A percentile compares a stretch with the other conserved stretches of the same genome.
phyloP scores from a whole-genome alignment of 1,140 invertebrate genomes.

The Argopecten irradians region DNA sequence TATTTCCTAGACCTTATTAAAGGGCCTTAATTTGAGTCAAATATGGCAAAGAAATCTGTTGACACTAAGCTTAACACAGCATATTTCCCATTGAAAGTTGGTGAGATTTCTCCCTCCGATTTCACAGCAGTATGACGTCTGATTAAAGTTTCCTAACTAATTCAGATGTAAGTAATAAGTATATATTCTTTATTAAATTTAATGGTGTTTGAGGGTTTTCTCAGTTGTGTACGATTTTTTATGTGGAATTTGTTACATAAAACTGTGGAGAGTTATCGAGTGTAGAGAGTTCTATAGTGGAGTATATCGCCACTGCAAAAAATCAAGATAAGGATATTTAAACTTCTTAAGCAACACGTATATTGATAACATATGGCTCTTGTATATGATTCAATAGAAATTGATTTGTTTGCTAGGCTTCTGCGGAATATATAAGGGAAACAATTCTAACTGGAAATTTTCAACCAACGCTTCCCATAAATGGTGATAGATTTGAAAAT shows the following conservation, averaged over 20 bases:
- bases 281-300: background rate
- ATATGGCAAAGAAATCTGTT: too few species aligned
- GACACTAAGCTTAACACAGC: background rate
- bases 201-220: background rate
- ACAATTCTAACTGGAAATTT: background rate
- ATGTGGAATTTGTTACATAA: conserved; percentile 3
- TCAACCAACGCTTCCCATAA: background rate
- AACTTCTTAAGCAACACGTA: background rate
- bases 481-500: background rate
- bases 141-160: conserved; percentile 10
- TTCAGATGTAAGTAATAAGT: background rate
- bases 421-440: background rate
- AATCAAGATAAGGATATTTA: background rate
- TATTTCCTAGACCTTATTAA: too few species aligned
- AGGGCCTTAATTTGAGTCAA: too few species aligned
- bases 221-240: background rate
- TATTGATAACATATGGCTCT: background rate
- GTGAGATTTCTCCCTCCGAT: background rate
- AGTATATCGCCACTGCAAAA: background rate
- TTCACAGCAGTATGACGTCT: conserved; percentile 8
- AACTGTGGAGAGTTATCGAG: background rate
- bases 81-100: background rate
- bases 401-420: background rate
- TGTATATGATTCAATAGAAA: background rate
- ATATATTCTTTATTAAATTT: conserved; percentile 4